Evolutionary conservation across 1,140 invertebrate species (phyloP).

Genomic region (Hypothenemus hampei): DNA sequence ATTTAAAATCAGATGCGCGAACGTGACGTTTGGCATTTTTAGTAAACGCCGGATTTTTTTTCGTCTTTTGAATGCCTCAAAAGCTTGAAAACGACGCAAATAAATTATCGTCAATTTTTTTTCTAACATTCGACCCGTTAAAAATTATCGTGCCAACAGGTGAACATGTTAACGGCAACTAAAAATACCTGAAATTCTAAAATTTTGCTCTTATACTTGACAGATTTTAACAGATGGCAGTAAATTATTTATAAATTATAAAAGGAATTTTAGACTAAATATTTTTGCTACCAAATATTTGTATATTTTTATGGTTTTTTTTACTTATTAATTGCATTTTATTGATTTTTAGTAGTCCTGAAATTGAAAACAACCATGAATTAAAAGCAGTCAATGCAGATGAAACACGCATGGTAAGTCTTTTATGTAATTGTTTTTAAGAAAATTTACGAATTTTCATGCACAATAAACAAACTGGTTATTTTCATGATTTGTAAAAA

Average conservation of each 20-base stretch:
- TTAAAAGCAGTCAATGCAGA: background rate
- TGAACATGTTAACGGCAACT: background rate
- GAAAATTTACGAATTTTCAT: too few relatives aligned
- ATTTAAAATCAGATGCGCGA: too few relatives aligned
- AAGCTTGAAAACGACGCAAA: too few relatives aligned
- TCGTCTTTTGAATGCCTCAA: too few relatives aligned
- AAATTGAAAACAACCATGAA: background rate
- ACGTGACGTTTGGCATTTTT: too few relatives aligned
- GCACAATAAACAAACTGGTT: background rate
- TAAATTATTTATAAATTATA: background rate
- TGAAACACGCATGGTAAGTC: constrained; percentile 2
- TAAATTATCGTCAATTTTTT: too few relatives aligned
- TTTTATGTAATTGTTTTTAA: background rate
- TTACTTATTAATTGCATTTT: background rate
- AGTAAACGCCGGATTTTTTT: too few relatives aligned
- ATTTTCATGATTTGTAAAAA: background rate
- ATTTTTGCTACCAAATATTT: too few relatives aligned
- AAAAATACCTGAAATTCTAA: background rate
- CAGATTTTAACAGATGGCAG: background rate
- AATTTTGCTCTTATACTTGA: background rate
- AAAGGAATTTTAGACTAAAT: too few relatives aligned
- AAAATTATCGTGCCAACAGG: background rate
- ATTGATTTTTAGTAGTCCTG: constrained; percentile 4
- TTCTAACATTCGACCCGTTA: too few relatives aligned
- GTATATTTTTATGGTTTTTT: too few relatives aligned